Conservation (phyloP, 2,113 vertebrate species). For the Glaucomys volans region DNA sequence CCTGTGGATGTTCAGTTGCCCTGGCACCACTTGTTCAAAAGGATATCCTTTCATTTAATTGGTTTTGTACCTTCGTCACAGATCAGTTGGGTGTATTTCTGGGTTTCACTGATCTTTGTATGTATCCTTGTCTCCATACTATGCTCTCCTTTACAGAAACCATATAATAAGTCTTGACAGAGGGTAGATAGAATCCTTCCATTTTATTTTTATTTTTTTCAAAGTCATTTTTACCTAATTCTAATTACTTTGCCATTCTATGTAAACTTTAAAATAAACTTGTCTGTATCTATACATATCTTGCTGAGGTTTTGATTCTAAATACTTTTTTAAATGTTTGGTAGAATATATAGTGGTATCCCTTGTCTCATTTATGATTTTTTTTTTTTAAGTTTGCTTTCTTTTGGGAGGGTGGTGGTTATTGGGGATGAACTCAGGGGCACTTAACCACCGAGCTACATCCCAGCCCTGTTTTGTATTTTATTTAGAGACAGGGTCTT, state of each 20-base stretch:
- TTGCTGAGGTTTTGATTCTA: not conserved
- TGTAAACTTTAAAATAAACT: not conserved
- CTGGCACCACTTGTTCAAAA: not conserved
- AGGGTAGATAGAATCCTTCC: not conserved
- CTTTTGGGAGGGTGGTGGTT: not conserved
- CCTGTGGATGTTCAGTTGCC: not conserved
- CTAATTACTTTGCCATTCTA: not conserved
- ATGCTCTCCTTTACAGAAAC: not conserved
- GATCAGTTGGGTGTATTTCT: not conserved
- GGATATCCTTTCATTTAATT: not conserved
- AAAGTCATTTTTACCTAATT: conserved; percentile 23
- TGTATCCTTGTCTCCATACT: not conserved
- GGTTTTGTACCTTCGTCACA: not conserved
- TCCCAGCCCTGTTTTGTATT: too few species aligned
- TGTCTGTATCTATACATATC: not conserved
- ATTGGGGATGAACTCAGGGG: too few species aligned
- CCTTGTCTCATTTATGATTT: not conserved
- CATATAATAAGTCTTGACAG: not conserved
- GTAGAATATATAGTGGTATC: not conserved
- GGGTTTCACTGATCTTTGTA: not conserved
- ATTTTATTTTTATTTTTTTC: not conserved
- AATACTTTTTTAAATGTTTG: conserved; percentile 5
- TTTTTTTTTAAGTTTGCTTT: not conserved
- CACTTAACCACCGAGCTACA: too few species aligned
- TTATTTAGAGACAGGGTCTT: too few species aligned